Percentiles rank a stretch among this genome's conserved stretches.
Conservation (phyloP, 2,888 invertebrate species). For the Merodon equestris region DNA sequence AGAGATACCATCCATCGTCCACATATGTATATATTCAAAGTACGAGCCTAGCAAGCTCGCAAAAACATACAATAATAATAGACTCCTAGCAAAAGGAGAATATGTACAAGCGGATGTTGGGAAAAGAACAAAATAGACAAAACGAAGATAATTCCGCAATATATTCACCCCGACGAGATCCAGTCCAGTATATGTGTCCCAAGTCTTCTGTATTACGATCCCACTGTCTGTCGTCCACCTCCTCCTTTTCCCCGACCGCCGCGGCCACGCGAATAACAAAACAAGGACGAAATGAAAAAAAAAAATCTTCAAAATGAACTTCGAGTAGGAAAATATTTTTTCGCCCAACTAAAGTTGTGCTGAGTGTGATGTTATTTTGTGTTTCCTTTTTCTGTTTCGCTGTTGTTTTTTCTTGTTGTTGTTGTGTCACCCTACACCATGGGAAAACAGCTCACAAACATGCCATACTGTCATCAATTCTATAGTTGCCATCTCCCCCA, state of each 20-base stretch:
- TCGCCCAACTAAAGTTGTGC: too few species aligned
- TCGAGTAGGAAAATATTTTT: constrained; percentile 30
- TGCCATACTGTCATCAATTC: constrained; percentile 68
- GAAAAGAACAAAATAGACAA: constrained; percentile 44
- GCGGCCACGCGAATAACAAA: not conserved
- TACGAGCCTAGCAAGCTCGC: constrained; percentile 18
- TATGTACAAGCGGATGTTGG: constrained; percentile 38
- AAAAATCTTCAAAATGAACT: constrained; percentile 52
- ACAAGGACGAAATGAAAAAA: constrained; percentile 4
- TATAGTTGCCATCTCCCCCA: constrained; percentile 27
- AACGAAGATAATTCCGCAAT: constrained; percentile 45
- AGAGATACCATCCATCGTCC: constrained; percentile 56
- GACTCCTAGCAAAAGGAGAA: constrained; percentile 24
- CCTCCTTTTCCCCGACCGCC: constrained; percentile 8
- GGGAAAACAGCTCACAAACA: constrained; percentile 48
- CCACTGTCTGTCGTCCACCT: constrained; percentile 30
- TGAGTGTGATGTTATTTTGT: constrained; percentile 28
- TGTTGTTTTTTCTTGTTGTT: constrained; percentile 38
- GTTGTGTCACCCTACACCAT: constrained; percentile 17
- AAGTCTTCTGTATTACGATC: constrained; percentile 19
- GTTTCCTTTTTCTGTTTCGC: constrained; percentile 19
- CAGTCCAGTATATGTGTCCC: constrained; percentile 66
- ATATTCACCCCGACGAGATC: constrained; percentile 68
- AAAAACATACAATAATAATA: constrained; percentile 54
- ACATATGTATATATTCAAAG: constrained; percentile 30